phyloP scores from a whole-genome alignment of 2,797 vertebrate genomes.

The Mormyrus proboscirostris region DNA sequence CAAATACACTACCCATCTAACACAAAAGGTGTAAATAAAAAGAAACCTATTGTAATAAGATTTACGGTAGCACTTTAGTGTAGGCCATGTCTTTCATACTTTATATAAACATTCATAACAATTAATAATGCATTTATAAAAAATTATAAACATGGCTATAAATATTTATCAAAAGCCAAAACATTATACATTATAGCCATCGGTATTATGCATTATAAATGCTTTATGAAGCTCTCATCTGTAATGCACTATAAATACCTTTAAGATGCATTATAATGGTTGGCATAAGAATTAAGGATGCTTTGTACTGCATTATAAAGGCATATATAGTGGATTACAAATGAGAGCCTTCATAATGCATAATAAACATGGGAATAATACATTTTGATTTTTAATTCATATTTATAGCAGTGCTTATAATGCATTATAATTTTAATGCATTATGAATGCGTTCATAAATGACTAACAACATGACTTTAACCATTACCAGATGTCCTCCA shows the following conservation, averaged over 20 bases:
- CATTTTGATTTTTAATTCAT: neutral
- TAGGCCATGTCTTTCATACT: neutral
- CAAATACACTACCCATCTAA: constrained; percentile 44
- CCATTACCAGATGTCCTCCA: neutral
- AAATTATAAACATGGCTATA: neutral
- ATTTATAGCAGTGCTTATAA: neutral
- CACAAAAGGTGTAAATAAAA: neutral
- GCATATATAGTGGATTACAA: neutral
- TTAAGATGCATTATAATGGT: neutral
- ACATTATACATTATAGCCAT: neutral
- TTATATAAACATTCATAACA: neutral
- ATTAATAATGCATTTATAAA: neutral
- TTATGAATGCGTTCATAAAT: too few species aligned
- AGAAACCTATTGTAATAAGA: neutral
- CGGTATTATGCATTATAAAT: neutral
- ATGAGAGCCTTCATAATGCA: neutral
- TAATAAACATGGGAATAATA: neutral
- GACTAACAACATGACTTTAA: too few species aligned
- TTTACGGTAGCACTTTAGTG: neutral
- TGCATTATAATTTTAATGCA: too few species aligned
- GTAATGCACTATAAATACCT: neutral
- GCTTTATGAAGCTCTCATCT: neutral
- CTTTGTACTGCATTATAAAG: neutral
- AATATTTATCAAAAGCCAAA: neutral
- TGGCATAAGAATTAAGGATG: neutral